Conservation (phyloP, 2,113 vertebrate species). For the Otis tarda region DNA sequence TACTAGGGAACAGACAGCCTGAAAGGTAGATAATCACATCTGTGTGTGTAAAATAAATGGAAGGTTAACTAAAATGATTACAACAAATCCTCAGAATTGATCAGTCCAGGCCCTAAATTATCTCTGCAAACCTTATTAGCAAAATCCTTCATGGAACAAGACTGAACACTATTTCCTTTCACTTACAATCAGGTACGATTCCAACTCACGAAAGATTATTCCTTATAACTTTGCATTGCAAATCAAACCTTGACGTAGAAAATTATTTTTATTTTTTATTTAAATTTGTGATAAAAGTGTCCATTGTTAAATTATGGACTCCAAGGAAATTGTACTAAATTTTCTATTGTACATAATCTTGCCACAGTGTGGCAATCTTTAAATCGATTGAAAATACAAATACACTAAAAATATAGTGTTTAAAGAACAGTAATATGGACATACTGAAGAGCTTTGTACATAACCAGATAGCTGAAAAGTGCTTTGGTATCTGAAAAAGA, state of each 20-base stretch:
- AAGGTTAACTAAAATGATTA: neutral
- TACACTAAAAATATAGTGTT: neutral
- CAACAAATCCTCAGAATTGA: neutral
- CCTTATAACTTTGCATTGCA: neutral
- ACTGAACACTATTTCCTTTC: neutral
- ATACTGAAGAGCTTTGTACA: neutral
- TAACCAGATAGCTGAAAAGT: conserved; percentile 4
- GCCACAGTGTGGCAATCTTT: neutral
- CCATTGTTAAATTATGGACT: neutral
- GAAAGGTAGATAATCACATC: neutral
- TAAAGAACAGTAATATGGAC: neutral
- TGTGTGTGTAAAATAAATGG: accelerated
- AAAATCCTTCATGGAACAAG: neutral
- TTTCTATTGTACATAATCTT: conserved; percentile 2
- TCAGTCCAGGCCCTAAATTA: neutral
- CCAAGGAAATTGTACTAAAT: neutral
- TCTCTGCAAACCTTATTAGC: neutral
- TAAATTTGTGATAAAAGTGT: neutral
- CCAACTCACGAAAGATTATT: neutral
- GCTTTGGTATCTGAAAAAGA: conserved; percentile 1
- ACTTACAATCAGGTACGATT: neutral
- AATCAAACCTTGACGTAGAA: conserved; percentile 4
- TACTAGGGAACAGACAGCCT: accelerated
- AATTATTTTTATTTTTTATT: neutral
- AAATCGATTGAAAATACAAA: conserved; percentile 12